Evolutionary conservation across 2,797 vertebrate species (phyloP), one percentile per base, ranked within the genome.

Genomic region (Aphelocoma californica): DNA sequence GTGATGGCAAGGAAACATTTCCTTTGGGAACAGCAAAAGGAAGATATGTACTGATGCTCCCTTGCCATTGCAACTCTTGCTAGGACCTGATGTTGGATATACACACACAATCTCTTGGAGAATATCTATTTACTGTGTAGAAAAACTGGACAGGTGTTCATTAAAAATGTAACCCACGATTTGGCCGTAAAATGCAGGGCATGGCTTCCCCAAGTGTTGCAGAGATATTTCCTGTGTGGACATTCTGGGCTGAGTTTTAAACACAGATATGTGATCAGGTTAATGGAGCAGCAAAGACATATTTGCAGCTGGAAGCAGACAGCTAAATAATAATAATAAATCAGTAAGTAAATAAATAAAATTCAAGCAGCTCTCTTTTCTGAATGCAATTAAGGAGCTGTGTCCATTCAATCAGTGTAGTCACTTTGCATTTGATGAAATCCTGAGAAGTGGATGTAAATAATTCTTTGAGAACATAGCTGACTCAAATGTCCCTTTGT

Each of bases 301-400:
- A 93, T 85, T 93, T 94, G 78, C 90, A 91, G 51, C 56, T 90
- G 66, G 79, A 91, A 88, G 86, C 72, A 90, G 88, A 83, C 50
- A 74, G 81, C 81, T 95, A 93, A 90, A 88, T 93, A 92, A 94
- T 92, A 92, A 81, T 81, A 92, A 91, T 92, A 94, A 95, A 94
- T 95, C 81, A 88, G 69, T 32, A 74, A 61, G 44, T 69, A 87
- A 93, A 91, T 91, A 95, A 95, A 94, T 90, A 89, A 88, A 67
- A 92, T 70, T 44, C 53, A 74, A 86, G 70, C 53, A 77, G 47
- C 42, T 84, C 45, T 62, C 73, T 84, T 69, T 62, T 79, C 79
- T 88, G 91, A 86, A 92, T 80, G 50, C 24, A 44, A 75, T 74
- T 85, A 96, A 92, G 38, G 61, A 36, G 4, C 28, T 51, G 32